Conservation (phyloP, 2,113 vertebrate genomes). For the Heterotilapia buettikoferi region DNA sequence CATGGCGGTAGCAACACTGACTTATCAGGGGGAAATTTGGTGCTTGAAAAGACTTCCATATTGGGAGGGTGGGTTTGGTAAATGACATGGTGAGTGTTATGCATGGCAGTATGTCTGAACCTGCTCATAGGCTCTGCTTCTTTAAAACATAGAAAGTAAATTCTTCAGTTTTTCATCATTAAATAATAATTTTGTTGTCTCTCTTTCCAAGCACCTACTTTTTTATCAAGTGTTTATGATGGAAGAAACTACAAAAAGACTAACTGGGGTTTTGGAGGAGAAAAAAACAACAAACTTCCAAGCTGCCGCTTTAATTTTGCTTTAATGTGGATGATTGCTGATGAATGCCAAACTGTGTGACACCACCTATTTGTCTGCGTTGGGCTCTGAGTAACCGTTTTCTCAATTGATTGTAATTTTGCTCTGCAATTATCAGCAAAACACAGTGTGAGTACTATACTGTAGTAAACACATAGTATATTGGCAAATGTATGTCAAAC, state of each 20-base stretch:
- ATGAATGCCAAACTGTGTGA: neutral
- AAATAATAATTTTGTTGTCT: neutral
- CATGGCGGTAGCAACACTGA: neutral
- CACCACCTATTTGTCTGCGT: neutral
- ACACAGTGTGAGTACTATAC: neutral
- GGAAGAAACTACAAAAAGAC: neutral
- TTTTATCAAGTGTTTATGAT: neutral
- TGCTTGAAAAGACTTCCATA: neutral
- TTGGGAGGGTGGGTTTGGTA: neutral
- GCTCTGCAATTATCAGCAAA: neutral
- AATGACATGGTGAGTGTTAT: neutral
- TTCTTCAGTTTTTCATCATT: neutral
- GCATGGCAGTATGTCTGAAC: neutral
- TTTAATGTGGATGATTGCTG: neutral
- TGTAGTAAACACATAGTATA: neutral
- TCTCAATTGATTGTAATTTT: neutral
- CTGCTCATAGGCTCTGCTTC: fast-evolving
- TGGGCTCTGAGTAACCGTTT: neutral
- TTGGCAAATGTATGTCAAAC: neutral
- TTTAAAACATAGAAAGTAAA: neutral
- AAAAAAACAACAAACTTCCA: neutral
- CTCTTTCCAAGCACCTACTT: neutral
- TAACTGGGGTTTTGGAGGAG: neutral
- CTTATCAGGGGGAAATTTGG: neutral
- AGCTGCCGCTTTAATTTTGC: neutral